These are phyloP conservation scores for Okamejei kenojei DNA, from an alignment of 2,797 vertebrate species.

Conservation along the genomic window DNA sequence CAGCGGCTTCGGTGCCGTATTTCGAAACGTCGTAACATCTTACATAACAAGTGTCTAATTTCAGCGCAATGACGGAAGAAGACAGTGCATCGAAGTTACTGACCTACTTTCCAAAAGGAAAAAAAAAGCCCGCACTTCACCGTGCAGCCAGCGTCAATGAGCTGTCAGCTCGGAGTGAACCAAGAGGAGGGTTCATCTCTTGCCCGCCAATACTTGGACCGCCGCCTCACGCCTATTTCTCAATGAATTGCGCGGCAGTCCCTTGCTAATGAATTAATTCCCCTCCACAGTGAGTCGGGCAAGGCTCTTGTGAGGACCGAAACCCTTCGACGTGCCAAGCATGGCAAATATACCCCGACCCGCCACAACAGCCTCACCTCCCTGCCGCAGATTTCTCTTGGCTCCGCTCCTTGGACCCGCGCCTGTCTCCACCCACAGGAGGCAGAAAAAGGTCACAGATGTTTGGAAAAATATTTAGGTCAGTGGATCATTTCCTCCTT, in stretches of 20 bases:
- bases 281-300: background rate
- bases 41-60: conserved; percentile 31
- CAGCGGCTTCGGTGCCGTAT: background rate
- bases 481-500: conserved; percentile 71
- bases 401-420: conserved; percentile 57
- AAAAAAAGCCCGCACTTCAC: conserved; percentile 40
- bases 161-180: conserved; percentile 37
- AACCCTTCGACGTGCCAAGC: background rate
- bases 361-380: background rate
- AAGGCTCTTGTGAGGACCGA: background rate
- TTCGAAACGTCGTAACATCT: conserved; percentile 29
- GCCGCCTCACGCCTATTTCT: background rate
- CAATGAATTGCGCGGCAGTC: background rate
- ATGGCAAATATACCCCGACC: too few species aligned
- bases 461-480: conserved; percentile 74
- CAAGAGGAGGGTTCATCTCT: background rate
- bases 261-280: background rate
- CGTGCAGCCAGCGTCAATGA: conserved; percentile 21
- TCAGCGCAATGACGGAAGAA: conserved; percentile 22
- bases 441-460: conserved; percentile 65
- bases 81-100: conserved; percentile 41
- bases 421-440: conserved; percentile 63
- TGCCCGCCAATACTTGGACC: too few species aligned
- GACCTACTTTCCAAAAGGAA: conserved; percentile 53
- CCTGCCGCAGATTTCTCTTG: conserved; percentile 9